These are phyloP conservation scores for Amazona vittata DNA, from an alignment of 2,113 vertebrate species.

Conservation along the genomic window DNA sequence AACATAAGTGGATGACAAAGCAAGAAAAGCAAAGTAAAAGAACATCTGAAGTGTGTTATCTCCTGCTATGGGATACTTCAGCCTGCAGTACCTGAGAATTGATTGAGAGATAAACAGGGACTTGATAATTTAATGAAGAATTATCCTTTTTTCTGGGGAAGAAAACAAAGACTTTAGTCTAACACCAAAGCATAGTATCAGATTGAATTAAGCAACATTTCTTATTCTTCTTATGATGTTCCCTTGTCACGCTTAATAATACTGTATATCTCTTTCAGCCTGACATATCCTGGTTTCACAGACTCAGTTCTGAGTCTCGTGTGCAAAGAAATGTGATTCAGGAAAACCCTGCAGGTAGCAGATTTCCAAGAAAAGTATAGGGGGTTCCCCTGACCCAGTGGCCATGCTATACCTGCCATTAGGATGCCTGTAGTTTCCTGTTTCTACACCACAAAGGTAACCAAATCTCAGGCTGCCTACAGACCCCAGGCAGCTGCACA, in stretches of 20 bases:
- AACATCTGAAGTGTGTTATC: neutral
- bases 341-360: neutral
- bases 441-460: neutral
- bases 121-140: neutral
- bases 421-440: neutral
- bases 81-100: neutral
- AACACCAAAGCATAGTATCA: neutral
- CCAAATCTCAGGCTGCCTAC: neutral
- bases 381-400: neutral
- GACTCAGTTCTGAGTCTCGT: neutral
- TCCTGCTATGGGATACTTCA: neutral
- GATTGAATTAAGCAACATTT: neutral
- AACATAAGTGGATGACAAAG: slow-evolving; percentile 9
- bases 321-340: neutral
- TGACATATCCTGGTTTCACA: neutral
- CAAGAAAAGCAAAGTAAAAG: slow-evolving; percentile 6
- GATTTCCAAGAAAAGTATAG: neutral
- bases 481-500: neutral
- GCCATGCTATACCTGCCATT: neutral
- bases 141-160: neutral
- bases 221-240: neutral
- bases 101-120: neutral
- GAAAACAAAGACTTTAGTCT: neutral
- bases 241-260: neutral
- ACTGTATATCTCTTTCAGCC: neutral